Percentiles rank a stretch among this genome's conserved stretches.
phyloP scores from a whole-genome alignment of 2,797 vertebrate species.

The Pterois miles region DNA sequence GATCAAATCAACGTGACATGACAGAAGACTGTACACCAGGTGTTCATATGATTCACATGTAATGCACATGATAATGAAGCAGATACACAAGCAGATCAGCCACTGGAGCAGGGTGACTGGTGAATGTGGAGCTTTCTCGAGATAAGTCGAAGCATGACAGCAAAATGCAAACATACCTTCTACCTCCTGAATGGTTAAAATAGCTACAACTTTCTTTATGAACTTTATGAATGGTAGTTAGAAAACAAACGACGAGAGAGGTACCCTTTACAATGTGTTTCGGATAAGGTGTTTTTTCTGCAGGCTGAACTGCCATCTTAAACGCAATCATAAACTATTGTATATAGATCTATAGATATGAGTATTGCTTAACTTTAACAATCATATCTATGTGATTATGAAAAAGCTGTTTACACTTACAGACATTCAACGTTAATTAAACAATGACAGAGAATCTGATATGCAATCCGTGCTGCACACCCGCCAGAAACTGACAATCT shows the following conservation, averaged over 20 bases:
- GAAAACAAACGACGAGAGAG: neutral
- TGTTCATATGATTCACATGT: slow-evolving; percentile 4
- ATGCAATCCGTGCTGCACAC: slow-evolving; percentile 12
- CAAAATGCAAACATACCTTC: slow-evolving; percentile 6
- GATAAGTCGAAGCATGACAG: neutral
- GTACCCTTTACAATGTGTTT: neutral
- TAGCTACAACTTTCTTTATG: slow-evolving; percentile 4
- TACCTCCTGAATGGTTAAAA: neutral
- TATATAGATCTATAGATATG: slow-evolving; percentile 52
- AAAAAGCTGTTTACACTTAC: slow-evolving; percentile 22
- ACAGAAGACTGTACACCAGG: neutral
- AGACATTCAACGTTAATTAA: slow-evolving; percentile 54
- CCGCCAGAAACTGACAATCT: slow-evolving; percentile 5
- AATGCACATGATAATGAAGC: slow-evolving; percentile 20
- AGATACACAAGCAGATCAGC: slow-evolving; percentile 8
- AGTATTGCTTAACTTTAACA: slow-evolving; percentile 73
- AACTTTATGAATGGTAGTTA: neutral
- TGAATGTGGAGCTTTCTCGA: neutral
- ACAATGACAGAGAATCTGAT: slow-evolving; percentile 31
- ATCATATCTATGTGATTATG: slow-evolving; percentile 60
- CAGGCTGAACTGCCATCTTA: neutral
- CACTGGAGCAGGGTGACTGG: neutral
- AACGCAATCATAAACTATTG: slow-evolving; percentile 29
- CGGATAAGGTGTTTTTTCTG: slow-evolving; percentile 11
- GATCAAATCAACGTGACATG: slow-evolving; percentile 22